These are phyloP conservation scores for Pseudobourletiella spinata DNA, from an alignment of 1,140 invertebrate genomes.

Conservation along the genomic window DNA sequence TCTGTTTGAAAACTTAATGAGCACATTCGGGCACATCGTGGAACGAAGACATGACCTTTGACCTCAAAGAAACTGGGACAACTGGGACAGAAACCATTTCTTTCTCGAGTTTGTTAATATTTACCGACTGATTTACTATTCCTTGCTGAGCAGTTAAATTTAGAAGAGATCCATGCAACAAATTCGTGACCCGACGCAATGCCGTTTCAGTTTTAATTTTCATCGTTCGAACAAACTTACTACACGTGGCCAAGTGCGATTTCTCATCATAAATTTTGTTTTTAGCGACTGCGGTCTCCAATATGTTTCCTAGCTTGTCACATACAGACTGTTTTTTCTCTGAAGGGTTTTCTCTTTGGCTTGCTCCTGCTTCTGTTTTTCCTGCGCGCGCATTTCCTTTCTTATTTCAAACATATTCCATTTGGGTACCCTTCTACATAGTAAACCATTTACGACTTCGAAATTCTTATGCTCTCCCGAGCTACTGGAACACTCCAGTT, in stretches of 20 bases:
- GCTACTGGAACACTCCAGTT: too few relatives aligned
- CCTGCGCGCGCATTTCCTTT: not conserved
- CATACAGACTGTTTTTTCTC: not conserved
- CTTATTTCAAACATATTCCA: not conserved
- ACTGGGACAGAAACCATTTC: not conserved
- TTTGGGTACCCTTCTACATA: not conserved
- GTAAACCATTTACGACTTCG: not conserved
- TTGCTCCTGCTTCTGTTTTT: not conserved
- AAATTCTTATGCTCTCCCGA: not conserved
- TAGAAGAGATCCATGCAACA: too few relatives aligned
- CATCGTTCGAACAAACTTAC: too few relatives aligned
- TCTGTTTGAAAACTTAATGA: not conserved
- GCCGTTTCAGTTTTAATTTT: too few relatives aligned
- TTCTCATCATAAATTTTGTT: too few relatives aligned
- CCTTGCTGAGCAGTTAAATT: too few relatives aligned
- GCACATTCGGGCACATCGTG: not conserved
- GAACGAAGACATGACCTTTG: not conserved
- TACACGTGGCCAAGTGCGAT: too few relatives aligned
- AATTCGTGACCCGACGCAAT: too few relatives aligned
- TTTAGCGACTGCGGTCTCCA: too few relatives aligned
- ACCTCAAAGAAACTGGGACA: not conserved
- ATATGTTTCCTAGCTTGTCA: too few relatives aligned
- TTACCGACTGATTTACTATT: not conserved
- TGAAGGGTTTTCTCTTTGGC: not conserved
- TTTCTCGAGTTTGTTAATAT: not conserved